These are phyloP conservation scores for Rhadinocentrus ornatus DNA, from an alignment of 2,797 vertebrate species.

Conservation along the genomic window DNA sequence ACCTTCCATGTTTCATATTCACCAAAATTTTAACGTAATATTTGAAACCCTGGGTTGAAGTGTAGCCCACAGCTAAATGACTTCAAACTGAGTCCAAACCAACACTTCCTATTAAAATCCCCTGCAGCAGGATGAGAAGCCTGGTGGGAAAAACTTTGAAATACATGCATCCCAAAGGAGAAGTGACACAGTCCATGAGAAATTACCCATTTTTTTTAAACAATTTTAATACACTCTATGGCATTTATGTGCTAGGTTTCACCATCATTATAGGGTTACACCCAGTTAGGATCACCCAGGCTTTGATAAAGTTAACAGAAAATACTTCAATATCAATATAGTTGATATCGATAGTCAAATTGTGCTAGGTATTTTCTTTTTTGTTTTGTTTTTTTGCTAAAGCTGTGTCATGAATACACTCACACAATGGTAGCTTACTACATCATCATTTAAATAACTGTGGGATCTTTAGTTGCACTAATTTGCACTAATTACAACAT, in stretches of 20 bases:
- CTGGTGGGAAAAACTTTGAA: conserved; percentile 15
- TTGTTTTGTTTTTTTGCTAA: too few relatives aligned
- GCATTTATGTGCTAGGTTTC: too few relatives aligned
- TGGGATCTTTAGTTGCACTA: background rate
- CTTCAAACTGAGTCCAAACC: background rate
- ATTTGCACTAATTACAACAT: background rate
- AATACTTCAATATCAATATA: too few relatives aligned
- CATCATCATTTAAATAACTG: background rate
- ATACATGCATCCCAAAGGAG: conserved; percentile 6
- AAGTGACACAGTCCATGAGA: conserved; percentile 5
- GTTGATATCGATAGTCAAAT: too few relatives aligned
- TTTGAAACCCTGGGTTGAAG: background rate
- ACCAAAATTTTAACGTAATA: conserved; percentile 6
- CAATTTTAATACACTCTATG: background rate
- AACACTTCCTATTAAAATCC: conserved; percentile 10
- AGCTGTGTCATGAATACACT: too few relatives aligned
- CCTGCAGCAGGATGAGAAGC: conserved; percentile 11
- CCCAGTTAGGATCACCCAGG: too few relatives aligned
- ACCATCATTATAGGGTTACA: too few relatives aligned
- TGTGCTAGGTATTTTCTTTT: too few relatives aligned
- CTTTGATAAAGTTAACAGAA: too few relatives aligned
- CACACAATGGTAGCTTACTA: too few relatives aligned
- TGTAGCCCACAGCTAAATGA: background rate
- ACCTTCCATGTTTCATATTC: background rate
- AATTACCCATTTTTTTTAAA: background rate